A percentile compares a stretch with the other conserved stretches of the same genome.
Evolutionary conservation across 2,797 vertebrate genomes (phyloP).

Genomic region (Cephalopachus bancanus): DNA sequence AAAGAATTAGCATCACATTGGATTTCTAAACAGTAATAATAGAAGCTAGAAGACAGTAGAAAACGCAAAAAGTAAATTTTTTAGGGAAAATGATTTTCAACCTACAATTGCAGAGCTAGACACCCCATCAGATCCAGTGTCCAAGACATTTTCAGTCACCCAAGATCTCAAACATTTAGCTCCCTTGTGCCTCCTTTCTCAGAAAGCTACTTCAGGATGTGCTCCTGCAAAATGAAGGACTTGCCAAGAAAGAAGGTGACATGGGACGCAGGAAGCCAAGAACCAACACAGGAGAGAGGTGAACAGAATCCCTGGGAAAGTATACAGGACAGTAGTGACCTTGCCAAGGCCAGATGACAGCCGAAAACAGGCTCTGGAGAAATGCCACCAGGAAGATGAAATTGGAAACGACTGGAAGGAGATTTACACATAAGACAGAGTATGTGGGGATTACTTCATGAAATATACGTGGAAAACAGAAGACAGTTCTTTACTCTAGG

Average conservation of each 20-base stretch:
- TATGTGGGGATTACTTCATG: background rate
- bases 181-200: background rate
- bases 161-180: background rate
- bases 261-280: too few relatives aligned
- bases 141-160: background rate
- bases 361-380: background rate
- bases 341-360: background rate
- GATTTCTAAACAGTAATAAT: background rate
- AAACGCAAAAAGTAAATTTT: background rate
- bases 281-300: background rate
- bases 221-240: background rate
- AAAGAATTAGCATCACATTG: background rate
- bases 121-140: background rate
- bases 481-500: background rate
- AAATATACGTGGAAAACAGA: background rate
- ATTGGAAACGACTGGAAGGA: background rate
- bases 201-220: background rate
- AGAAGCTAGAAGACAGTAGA: background rate
- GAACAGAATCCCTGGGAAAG: background rate
- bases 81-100: background rate
- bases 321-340: rapidly evolving
- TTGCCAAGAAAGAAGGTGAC: background rate
- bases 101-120: background rate
- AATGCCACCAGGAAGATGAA: background rate
- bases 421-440: background rate